Base-by-base conservation (phyloP, 2,113 vertebrate genomes). In the Macaca nemestrina region DNA sequence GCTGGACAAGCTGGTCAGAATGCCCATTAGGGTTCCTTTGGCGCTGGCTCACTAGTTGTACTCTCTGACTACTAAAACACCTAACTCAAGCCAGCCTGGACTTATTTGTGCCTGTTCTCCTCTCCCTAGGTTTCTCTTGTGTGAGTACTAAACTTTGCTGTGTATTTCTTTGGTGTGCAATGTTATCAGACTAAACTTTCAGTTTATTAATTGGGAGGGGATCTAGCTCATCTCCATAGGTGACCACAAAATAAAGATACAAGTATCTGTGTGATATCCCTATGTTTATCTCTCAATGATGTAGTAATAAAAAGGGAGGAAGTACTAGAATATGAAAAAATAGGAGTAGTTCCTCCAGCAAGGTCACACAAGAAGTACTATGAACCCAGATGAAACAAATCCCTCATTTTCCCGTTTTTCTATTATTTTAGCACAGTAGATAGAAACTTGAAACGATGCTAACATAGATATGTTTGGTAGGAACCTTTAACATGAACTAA, bases 351-450 rank as follows among this genome's bases (percentile, higher is more conserved):
- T 96, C 88, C 94, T 95, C 32, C 97, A 95, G 86, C 97, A 97
- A 97, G 90, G 64, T 96, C 52, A 87, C 93, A 92, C 68, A 96
- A 61, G 57, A 96, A 95, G 14, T 38, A 25, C 25, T 95, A 95
- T 97, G 88, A 95, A 97, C 97, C 97, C 70, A 94, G 43, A 79
- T 95, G 76, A 95, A 97, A 95, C 32, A 93, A 22, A 84, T 94
- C 68, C 96, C 55, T 90, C 92, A 94, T 95, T 97, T 52, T 17
- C 61, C 88, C 93, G n/a, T 70, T 91, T 93, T 97, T n/a, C 22
- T 48, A 94, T 97, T 35, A 80, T 85, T 88, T 93, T 80, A 91
- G 61, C 0, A 0, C 61, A 79, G 76, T 73, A 76, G 68, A 48
- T 25, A 82, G 25, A 50, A 83, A 94, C 40, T 83, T 93, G 40